These are phyloP conservation scores for Andrena praecox DNA, from an alignment of 2,888 invertebrate species.

Conservation along the genomic window DNA sequence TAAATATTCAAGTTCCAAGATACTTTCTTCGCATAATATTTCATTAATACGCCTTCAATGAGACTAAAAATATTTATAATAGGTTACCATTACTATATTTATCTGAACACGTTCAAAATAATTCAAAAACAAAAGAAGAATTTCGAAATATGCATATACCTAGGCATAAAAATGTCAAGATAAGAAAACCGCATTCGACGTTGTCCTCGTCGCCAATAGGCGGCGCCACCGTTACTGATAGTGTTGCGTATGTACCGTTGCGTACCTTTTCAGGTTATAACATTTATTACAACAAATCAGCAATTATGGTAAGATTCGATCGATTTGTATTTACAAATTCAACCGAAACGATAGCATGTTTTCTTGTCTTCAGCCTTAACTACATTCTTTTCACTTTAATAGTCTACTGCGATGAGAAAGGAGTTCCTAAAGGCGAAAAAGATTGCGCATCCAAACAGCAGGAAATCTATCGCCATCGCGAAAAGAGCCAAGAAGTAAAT, in stretches of 20 bases:
- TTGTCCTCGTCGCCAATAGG: background rate
- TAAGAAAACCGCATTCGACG: background rate
- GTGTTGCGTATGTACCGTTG: too few relatives aligned
- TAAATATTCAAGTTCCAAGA: background rate
- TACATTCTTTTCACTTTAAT: conserved; percentile 20
- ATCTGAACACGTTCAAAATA: background rate
- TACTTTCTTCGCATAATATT: background rate
- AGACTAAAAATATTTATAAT: conserved; percentile 9
- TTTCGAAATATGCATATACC: conserved; percentile 3
- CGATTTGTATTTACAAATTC: background rate
- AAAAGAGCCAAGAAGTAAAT: conserved; percentile 89
- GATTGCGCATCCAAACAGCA: conserved; percentile 91
- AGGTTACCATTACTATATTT: conserved; percentile 16
- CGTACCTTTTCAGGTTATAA: conserved; percentile 12
- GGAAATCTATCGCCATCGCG: conserved; percentile 91
- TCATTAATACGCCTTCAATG: background rate
- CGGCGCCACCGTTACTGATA: background rate
- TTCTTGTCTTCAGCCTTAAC: background rate
- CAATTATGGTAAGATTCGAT: conserved; percentile 38
- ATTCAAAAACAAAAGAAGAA: conserved; percentile 39
- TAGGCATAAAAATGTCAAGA: background rate
- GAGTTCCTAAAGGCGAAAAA: conserved; percentile 77
- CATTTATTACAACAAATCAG: background rate
- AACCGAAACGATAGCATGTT: background rate
- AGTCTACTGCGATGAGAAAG: conserved; percentile 60